Conservation (phyloP, 2,797 vertebrate species). For the Malurus splendens region DNA sequence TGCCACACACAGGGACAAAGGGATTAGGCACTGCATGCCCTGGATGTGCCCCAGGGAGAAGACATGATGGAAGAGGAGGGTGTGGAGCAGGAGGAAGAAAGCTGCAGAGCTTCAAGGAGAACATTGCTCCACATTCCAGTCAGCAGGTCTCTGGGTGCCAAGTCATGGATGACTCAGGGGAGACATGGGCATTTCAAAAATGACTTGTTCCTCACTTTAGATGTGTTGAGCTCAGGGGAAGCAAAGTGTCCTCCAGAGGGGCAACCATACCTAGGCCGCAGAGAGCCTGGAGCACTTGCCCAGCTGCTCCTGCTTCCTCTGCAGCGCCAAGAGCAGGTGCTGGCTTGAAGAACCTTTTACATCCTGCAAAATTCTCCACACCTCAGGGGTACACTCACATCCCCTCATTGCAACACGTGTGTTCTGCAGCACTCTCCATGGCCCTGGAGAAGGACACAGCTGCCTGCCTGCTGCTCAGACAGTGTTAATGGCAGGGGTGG, state of each 20-base stretch:
- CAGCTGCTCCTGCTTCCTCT: not conserved
- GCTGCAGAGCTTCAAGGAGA: not conserved
- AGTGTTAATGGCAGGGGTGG: fast-evolving
- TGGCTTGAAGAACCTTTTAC: not conserved
- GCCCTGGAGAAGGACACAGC: not conserved
- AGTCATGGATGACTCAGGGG: fast-evolving
- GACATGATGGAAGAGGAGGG: not conserved
- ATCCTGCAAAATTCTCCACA: fast-evolving
- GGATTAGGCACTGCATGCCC: not conserved
- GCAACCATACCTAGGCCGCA: not conserved
- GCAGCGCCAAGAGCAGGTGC: not conserved
- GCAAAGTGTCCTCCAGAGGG: not conserved
- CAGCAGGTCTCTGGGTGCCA: not conserved
- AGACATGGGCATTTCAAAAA: not conserved
- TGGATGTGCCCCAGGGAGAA: not conserved
- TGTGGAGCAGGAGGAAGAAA: not conserved
- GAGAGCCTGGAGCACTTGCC: not conserved
- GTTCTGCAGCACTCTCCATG: fast-evolving
- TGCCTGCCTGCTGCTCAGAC: fast-evolving
- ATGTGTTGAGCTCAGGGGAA: not conserved
- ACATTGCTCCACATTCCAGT: fast-evolving
- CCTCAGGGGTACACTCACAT: fast-evolving
- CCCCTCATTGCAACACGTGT: fast-evolving
- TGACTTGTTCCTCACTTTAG: not conserved
- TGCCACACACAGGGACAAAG: not conserved